phyloP scores from a whole-genome alignment of 2,797 vertebrate genomes.

The Xiphophorus birchmanni region DNA sequence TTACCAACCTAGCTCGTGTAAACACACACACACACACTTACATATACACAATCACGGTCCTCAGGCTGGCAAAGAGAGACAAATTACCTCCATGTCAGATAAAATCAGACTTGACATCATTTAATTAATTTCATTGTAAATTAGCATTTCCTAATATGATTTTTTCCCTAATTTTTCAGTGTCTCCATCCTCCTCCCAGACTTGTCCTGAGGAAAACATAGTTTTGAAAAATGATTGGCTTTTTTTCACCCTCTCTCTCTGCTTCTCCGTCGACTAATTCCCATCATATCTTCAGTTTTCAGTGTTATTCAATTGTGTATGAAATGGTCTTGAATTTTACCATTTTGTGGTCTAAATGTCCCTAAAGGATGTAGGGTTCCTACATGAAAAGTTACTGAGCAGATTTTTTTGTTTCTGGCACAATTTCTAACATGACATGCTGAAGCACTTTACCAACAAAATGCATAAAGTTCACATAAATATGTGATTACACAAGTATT shows the following conservation, averaged over 20 bases:
- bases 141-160: slow-evolving; percentile 76
- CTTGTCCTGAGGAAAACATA: slow-evolving; percentile 54
- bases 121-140: slow-evolving; percentile 88
- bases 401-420: background rate
- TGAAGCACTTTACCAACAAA: background rate
- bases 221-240: slow-evolving; percentile 62
- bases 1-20: slow-evolving; percentile 55
- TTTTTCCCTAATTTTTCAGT: slow-evolving; percentile 45
- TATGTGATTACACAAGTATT: background rate
- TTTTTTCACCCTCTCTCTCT: slow-evolving; percentile 22
- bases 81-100: slow-evolving; percentile 91
- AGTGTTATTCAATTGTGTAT: slow-evolving; percentile 23
- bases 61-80: slow-evolving; percentile 83
- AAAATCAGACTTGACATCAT: slow-evolving; percentile 88
- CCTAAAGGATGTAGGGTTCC: too few relatives aligned
- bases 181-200: slow-evolving; percentile 33
- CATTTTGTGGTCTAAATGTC: background rate
- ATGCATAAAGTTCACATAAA: background rate
- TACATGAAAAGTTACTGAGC: background rate
- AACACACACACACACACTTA: slow-evolving; percentile 1
- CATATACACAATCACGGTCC: slow-evolving; percentile 40
- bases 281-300: slow-evolving; percentile 18
- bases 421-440: background rate
- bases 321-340: slow-evolving; percentile 19
- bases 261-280: slow-evolving; percentile 19